These are phyloP conservation scores for Antheraea mylitta DNA, from an alignment of 1,140 invertebrate species.

Conservation along the genomic window DNA sequence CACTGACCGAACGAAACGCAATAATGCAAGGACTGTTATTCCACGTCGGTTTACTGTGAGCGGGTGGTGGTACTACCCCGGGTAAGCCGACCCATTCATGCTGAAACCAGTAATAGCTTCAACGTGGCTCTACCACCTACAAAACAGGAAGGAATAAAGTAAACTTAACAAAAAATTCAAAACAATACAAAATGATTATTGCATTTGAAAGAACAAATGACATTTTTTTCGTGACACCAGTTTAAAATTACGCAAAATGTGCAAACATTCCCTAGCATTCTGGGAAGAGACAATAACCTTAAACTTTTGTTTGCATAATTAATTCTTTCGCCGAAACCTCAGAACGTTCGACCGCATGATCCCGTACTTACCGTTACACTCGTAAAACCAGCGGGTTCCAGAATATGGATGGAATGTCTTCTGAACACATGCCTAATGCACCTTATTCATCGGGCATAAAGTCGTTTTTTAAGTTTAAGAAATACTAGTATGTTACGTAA, in stretches of 20 bases:
- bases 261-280: constrained; percentile 57
- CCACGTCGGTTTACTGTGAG: too few species aligned
- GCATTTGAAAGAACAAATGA: constrained; percentile 4
- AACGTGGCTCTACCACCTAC: too few species aligned
- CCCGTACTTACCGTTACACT: constrained; percentile 61
- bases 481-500: background rate
- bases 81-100: too few species aligned
- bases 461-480: constrained; percentile 20
- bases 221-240: constrained; percentile 30
- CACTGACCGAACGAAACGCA: too few species aligned
- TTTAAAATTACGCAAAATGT: constrained; percentile 74
- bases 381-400: constrained; percentile 56
- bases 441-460: constrained; percentile 30
- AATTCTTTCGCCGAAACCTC: constrained; percentile 54
- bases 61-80: too few species aligned
- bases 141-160: background rate
- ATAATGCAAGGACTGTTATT: too few species aligned
- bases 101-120: too few species aligned
- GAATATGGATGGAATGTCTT: constrained; percentile 24
- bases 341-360: constrained; percentile 59
- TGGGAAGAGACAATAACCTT: constrained; percentile 58
- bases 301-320: constrained; percentile 66
- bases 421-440: constrained; percentile 20
- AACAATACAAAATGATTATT: background rate
- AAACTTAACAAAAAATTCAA: background rate